These are phyloP conservation scores for Geodia barretti DNA, from an alignment of 37 sponge, comb jelly and placozoan genomes.

Conservation along the genomic window DNA sequence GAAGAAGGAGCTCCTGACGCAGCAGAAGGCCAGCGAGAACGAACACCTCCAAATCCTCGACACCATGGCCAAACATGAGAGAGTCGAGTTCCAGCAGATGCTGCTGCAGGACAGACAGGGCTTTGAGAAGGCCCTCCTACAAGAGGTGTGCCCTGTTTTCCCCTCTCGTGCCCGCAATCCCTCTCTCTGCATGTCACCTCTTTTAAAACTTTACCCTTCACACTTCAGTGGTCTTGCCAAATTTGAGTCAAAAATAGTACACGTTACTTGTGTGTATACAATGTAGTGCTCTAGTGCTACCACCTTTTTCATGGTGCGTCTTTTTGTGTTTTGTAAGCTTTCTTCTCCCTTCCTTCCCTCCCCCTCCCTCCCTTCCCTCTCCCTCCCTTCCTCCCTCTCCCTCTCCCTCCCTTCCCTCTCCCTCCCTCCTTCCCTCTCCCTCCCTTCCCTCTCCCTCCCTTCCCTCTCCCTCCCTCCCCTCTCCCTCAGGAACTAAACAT, in stretches of 20 bases:
- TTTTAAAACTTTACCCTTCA: no score
- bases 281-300: neutral
- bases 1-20: slow-evolving; percentile 66
- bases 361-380: neutral
- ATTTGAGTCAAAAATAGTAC: no score
- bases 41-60: slow-evolving; percentile 72
- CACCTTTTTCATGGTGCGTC: neutral
- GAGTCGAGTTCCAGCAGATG: slow-evolving; percentile 68
- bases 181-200: no score
- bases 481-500: slow-evolving; percentile 79
- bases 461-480: neutral
- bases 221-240: no score
- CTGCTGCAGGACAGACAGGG: slow-evolving; percentile 75
- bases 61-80: slow-evolving; percentile 68
- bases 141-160: slow-evolving; percentile 53
- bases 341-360: neutral
- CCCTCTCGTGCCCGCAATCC: neutral
- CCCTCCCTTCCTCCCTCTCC: neutral
- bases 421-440: slow-evolving; percentile 6
- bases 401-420: slow-evolving; percentile 3
- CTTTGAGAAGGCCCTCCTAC: slow-evolving; percentile 79
- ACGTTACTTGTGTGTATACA: neutral
- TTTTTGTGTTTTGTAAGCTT: no score
- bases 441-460: neutral
- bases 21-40: slow-evolving; percentile 71